A percentile compares a stretch with the other conserved stretches of the same genome.
These are phyloP conservation scores for Drosophila melanica DNA, from an alignment of 1,140 invertebrate species.

Conservation along the genomic window DNA sequence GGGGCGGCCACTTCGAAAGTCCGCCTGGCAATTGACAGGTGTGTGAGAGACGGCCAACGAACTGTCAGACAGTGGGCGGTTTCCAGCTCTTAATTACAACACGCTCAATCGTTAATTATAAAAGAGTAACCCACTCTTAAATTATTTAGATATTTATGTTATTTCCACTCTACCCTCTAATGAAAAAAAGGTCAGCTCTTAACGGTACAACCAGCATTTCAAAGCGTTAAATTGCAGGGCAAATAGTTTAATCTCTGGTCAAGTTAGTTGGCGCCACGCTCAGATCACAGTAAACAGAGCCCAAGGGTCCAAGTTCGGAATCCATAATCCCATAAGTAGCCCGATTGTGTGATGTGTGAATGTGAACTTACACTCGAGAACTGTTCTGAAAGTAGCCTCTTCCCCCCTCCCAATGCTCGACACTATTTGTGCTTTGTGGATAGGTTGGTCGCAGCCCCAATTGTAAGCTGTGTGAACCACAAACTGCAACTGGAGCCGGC, in stretches of 20 bases:
- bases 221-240: slow-evolving; percentile 51
- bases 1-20: not conserved
- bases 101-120: slow-evolving; percentile 28
- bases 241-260: slow-evolving; percentile 60
- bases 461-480: slow-evolving; percentile 49
- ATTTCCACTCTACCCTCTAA: not conserved
- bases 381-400: slow-evolving; percentile 19
- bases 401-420: not conserved
- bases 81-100: slow-evolving; percentile 47
- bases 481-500: slow-evolving; percentile 51
- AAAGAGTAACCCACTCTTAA: not conserved
- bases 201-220: slow-evolving; percentile 2
- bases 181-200: not conserved
- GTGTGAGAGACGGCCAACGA: slow-evolving; percentile 28
- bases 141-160: not conserved
- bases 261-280: slow-evolving; percentile 40
- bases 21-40: slow-evolving; percentile 73
- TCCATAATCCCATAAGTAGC: slow-evolving; percentile 66
- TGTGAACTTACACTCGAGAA: slow-evolving; percentile 39
- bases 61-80: slow-evolving; percentile 4
- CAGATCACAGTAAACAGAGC: slow-evolving; percentile 19
- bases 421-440: not conserved
- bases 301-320: slow-evolving; percentile 23
- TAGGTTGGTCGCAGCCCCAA: slow-evolving; percentile 9
- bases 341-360: slow-evolving; percentile 49